Evolutionary conservation across 2,113 vertebrate species (phyloP).

Genomic region (Perca fluviatilis): DNA sequence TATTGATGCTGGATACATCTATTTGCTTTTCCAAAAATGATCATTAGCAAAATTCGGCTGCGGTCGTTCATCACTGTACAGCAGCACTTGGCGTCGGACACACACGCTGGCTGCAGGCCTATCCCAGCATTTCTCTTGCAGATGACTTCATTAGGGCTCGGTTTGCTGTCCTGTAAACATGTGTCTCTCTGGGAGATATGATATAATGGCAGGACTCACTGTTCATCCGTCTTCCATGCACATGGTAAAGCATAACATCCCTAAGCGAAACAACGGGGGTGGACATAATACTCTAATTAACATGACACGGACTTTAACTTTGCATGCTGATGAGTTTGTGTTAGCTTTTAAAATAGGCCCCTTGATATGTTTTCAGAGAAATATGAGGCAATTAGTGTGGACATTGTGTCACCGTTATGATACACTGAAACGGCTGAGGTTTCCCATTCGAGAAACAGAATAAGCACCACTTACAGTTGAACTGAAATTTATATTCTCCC

Average conservation of each 20-base stretch:
- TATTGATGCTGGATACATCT: slow-evolving; percentile 82
- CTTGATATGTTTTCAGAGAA: slow-evolving; percentile 33
- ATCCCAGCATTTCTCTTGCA: slow-evolving; percentile 69
- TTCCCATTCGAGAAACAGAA: slow-evolving; percentile 1
- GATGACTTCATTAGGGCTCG: slow-evolving; percentile 77
- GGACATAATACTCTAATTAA: slow-evolving; percentile 30
- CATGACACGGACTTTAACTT: slow-evolving; percentile 30
- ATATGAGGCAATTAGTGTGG: slow-evolving; percentile 45
- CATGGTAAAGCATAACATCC: slow-evolving; percentile 51
- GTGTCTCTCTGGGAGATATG: slow-evolving; percentile 72
- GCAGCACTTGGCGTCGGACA: slow-evolving; percentile 75
- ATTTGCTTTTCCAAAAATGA: slow-evolving; percentile 83
- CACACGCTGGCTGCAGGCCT: slow-evolving; percentile 51
- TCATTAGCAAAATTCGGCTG: slow-evolving; percentile 75
- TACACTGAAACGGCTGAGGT: background rate
- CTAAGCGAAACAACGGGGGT: slow-evolving; percentile 16
- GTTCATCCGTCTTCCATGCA: slow-evolving; percentile 65
- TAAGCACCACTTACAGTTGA: background rate
- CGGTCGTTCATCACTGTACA: slow-evolving; percentile 80
- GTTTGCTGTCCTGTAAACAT: slow-evolving; percentile 75
- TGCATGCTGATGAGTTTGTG: slow-evolving; percentile 42
- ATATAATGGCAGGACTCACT: slow-evolving; percentile 60
- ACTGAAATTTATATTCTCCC: background rate
- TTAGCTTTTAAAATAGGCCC: slow-evolving; percentile 30
- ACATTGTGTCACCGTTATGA: slow-evolving; percentile 36